phyloP scores from a whole-genome alignment of 2,888 invertebrate genomes.

The Chalcosyrphus nemorum region DNA sequence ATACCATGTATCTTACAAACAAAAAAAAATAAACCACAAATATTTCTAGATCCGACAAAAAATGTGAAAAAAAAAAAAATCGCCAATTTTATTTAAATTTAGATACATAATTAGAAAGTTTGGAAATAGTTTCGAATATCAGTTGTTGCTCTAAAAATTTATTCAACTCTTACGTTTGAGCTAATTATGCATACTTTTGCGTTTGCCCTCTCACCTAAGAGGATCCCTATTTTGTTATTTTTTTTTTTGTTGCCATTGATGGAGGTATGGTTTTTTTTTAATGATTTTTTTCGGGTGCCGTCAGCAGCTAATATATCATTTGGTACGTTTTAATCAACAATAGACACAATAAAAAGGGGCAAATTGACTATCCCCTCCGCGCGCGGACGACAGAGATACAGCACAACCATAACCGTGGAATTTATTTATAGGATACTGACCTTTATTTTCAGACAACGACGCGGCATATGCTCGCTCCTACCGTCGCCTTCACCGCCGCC shows the following conservation, averaged over 20 bases:
- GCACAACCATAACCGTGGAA: constrained; percentile 49
- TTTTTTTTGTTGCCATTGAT: background rate
- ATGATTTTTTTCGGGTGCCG: constrained; percentile 4
- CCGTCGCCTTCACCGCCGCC: constrained; percentile 10
- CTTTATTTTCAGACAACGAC: constrained; percentile 61
- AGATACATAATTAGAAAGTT: background rate
- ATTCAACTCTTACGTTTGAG: background rate
- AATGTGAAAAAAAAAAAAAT: background rate
- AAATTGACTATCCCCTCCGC: constrained; percentile 16
- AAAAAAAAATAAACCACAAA: background rate
- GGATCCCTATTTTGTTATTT: background rate
- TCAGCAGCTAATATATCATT: constrained; percentile 43
- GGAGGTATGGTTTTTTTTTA: background rate
- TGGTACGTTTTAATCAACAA: constrained; percentile 57
- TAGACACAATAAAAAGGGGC: constrained; percentile 51
- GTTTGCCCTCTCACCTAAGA: background rate
- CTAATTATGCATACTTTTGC: background rate
- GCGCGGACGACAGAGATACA: too few species aligned
- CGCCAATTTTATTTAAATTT: background rate
- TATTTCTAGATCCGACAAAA: background rate
- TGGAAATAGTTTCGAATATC: background rate
- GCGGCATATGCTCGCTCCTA: constrained; percentile 11
- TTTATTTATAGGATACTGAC: constrained; percentile 71
- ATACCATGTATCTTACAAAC: background rate
- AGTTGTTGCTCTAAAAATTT: background rate